Conservation (phyloP, 2,888 invertebrate genomes). For the Rhamnusium bicolor region DNA sequence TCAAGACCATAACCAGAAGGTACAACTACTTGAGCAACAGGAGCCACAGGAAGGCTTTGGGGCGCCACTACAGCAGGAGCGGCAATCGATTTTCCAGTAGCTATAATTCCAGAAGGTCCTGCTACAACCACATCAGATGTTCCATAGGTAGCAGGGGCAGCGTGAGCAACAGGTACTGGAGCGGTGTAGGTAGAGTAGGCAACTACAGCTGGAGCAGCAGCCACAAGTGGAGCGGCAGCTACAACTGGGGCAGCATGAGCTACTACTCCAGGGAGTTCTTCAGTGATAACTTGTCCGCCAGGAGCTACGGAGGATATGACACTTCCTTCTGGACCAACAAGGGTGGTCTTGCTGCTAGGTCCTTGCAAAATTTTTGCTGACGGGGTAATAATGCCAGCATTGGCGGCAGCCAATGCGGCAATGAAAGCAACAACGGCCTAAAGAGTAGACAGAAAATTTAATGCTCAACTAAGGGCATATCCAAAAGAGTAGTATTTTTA, state of each 20-base stretch:
- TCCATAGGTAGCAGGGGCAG: background rate
- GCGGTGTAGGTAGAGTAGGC: background rate
- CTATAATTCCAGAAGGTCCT: conserved; percentile 57
- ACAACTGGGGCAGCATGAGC: conserved; percentile 39
- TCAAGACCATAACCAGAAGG: conserved; percentile 50
- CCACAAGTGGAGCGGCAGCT: conserved; percentile 38
- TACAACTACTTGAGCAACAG: conserved; percentile 22
- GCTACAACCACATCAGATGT: conserved; percentile 38
- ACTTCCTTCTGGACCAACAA: conserved; percentile 62
- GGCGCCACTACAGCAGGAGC: background rate
- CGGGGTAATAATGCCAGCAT: conserved; percentile 44
- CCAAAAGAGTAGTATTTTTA: too few relatives aligned
- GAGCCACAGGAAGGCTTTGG: conserved; percentile 7
- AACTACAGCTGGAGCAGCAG: background rate
- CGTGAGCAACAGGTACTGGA: background rate
- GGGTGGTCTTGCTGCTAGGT: conserved; percentile 60
- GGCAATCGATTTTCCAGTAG: conserved; percentile 44
- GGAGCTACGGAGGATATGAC: conserved; percentile 55
- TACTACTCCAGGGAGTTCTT: conserved; percentile 43
- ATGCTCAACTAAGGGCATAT: too few relatives aligned
- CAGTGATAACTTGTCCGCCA: conserved; percentile 50
- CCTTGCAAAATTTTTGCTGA: conserved; percentile 55
- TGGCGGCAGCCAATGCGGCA: conserved; percentile 53
- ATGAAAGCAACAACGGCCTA: conserved; percentile 52
- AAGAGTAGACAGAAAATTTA: background rate